These are phyloP conservation scores for Odontophorus gujanensis DNA, from an alignment of 2,113 vertebrate genomes.

Conservation along the genomic window DNA sequence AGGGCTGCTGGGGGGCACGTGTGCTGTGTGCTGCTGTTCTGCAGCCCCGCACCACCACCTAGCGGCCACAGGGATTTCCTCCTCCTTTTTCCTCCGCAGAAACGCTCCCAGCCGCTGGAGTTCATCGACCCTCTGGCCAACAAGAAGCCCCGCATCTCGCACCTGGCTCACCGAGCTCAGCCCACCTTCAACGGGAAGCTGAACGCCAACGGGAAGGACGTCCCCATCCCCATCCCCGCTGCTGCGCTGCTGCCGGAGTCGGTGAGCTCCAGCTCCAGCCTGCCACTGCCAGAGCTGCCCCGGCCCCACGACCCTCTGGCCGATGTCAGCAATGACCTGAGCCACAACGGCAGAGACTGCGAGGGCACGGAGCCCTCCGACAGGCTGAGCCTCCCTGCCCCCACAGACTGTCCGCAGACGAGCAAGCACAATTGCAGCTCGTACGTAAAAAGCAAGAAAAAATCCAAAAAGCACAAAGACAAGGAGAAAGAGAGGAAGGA, in stretches of 20 bases:
- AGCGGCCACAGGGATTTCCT: not conserved
- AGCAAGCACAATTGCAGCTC: conserved; percentile 69
- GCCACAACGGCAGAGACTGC: conserved; percentile 87
- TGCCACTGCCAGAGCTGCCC: conserved; percentile 84
- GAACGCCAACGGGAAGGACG: conserved; percentile 82
- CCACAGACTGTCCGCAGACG: conserved; percentile 68
- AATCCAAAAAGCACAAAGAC: conserved; percentile 96
- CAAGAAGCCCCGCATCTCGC: conserved; percentile 95
- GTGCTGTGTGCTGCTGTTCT: not conserved
- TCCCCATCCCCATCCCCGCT: conserved; percentile 24
- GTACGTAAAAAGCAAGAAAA: conserved; percentile 88
- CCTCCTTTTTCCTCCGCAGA: conserved; percentile 72
- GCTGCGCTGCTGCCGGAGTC: conserved; percentile 44
- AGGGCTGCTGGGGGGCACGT: too few relatives aligned
- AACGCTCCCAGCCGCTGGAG: conserved; percentile 85
- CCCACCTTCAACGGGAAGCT: conserved; percentile 87
- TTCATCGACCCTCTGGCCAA: conserved; percentile 91
- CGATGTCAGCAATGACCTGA: conserved; percentile 90
- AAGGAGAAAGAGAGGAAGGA: conserved; percentile 91
- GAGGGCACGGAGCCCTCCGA: conserved; percentile 80
- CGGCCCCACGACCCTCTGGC: conserved; percentile 87
- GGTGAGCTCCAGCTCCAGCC: conserved; percentile 70
- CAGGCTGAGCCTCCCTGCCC: conserved; percentile 74
- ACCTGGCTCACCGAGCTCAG: conserved; percentile 84
- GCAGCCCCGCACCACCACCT: conserved; percentile 41